Percentiles rank a stretch among this genome's conserved stretches.
Conservation (phyloP, 2,797 vertebrate genomes). For the Sebastes cheni region DNA sequence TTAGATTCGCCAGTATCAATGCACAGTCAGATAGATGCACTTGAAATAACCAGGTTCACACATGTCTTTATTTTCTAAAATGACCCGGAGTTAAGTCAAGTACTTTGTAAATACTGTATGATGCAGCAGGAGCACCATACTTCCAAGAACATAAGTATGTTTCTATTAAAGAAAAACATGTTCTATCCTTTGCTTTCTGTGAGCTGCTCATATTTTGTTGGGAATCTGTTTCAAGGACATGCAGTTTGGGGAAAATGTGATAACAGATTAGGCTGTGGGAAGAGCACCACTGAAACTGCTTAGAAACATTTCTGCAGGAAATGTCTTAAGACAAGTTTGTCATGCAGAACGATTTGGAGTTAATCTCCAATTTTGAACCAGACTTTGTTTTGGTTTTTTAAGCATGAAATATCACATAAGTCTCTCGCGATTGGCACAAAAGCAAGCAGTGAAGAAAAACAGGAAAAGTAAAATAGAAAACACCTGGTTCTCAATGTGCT, state of each 20-base stretch:
- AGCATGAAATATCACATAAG: slow-evolving; percentile 22
- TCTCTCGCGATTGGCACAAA: slow-evolving; percentile 19
- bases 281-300: background rate
- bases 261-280: slow-evolving; percentile 22
- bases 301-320: slow-evolving; percentile 17
- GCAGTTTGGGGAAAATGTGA: slow-evolving; percentile 27
- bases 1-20: background rate
- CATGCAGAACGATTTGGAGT: slow-evolving; percentile 17
- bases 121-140: slow-evolving; percentile 17
- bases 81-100: background rate
- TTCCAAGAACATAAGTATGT: slow-evolving; percentile 10
- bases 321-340: slow-evolving; percentile 24
- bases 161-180: slow-evolving; percentile 31
- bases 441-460: slow-evolving; percentile 34
- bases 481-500: slow-evolving; percentile 59
- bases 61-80: background rate
- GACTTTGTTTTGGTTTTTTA: background rate
- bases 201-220: slow-evolving; percentile 20
- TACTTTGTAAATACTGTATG: background rate
- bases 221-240: slow-evolving; percentile 37
- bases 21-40: background rate
- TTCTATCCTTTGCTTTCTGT: slow-evolving; percentile 27
- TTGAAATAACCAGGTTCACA: background rate
- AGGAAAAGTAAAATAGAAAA: slow-evolving; percentile 67
- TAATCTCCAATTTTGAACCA: slow-evolving; percentile 27